Evolutionary conservation across 2,888 invertebrate species (phyloP).

Genomic region (Diadegma fenestrale): DNA sequence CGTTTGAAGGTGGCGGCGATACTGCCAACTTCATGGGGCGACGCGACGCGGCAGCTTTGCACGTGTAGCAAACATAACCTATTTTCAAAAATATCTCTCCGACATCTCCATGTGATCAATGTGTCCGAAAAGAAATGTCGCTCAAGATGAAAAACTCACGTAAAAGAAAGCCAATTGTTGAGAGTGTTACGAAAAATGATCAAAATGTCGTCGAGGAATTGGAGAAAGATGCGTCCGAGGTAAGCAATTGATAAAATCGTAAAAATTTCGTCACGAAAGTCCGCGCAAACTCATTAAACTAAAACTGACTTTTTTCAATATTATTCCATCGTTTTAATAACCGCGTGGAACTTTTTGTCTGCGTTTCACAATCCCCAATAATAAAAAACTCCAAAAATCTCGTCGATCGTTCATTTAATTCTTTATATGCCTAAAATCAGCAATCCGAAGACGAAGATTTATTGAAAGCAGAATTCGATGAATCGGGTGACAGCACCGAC

Average conservation of each 20-base stretch:
- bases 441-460: slow-evolving; percentile 80
- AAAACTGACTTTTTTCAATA: background rate
- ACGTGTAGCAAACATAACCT: slow-evolving; percentile 60
- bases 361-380: background rate
- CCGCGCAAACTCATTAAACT: background rate
- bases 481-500: slow-evolving; percentile 85
- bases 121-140: slow-evolving; percentile 54
- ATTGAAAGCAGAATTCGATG: slow-evolving; percentile 77
- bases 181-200: slow-evolving; percentile 60
- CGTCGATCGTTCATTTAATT: background rate
- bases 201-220: slow-evolving; percentile 60
- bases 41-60: slow-evolving; percentile 10
- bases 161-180: slow-evolving; percentile 73
- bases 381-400: background rate
- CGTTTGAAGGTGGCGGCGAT: background rate
- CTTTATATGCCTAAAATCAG: slow-evolving; percentile 69
- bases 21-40: background rate
- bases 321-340: background rate
- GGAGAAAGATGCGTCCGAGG: slow-evolving; percentile 56
- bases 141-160: slow-evolving; percentile 67
- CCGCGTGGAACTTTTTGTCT: background rate
- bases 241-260: background rate
- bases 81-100: background rate
- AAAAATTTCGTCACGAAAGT: background rate
- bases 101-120: slow-evolving; percentile 26